Evolutionary conservation across 2,888 invertebrate genomes (phyloP).

Genomic region (Drosophila trichaetosa): DNA sequence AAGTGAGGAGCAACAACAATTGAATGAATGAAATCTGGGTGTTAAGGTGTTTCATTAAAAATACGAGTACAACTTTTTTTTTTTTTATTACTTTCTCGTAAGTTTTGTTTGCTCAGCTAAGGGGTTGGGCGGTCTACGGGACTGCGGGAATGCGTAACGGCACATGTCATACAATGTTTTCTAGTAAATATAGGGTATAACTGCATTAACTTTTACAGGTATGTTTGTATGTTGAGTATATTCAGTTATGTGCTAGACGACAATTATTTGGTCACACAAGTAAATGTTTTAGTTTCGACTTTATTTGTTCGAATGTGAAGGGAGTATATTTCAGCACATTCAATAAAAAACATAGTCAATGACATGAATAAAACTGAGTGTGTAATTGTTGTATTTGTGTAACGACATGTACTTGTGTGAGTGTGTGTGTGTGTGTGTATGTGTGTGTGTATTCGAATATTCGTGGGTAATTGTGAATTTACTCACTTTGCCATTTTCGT

Average conservation of each 20-base stretch:
- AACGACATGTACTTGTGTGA: constrained; percentile 7
- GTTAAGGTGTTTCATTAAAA: constrained; percentile 14
- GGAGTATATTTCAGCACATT: constrained; percentile 42
- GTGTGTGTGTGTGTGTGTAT: constrained; percentile 24
- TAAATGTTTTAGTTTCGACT: constrained; percentile 24
- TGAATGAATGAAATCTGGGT: constrained; percentile 15
- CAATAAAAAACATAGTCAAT: constrained; percentile 43
- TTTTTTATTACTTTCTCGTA: neutral
- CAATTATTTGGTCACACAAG: constrained; percentile 16
- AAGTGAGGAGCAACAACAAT: constrained; percentile 13
- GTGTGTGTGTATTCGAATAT: constrained; percentile 26
- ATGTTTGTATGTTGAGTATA: constrained; percentile 4
- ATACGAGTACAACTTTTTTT: neutral
- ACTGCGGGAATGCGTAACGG: constrained; percentile 46
- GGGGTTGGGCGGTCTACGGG: constrained; percentile 37
- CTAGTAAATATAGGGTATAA: constrained; percentile 14
- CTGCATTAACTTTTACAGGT: constrained; percentile 10
- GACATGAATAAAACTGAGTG: constrained; percentile 34
- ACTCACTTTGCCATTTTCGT: constrained; percentile 94
- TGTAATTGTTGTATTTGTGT: constrained; percentile 1
- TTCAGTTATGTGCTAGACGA: constrained; percentile 42
- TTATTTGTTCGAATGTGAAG: constrained; percentile 25
- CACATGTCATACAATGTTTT: constrained; percentile 48
- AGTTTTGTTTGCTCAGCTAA: constrained; percentile 23
- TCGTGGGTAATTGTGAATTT: constrained; percentile 61